Conservation (phyloP, 64 coral and sea anemone species). For the Montipora cactus region DNA sequence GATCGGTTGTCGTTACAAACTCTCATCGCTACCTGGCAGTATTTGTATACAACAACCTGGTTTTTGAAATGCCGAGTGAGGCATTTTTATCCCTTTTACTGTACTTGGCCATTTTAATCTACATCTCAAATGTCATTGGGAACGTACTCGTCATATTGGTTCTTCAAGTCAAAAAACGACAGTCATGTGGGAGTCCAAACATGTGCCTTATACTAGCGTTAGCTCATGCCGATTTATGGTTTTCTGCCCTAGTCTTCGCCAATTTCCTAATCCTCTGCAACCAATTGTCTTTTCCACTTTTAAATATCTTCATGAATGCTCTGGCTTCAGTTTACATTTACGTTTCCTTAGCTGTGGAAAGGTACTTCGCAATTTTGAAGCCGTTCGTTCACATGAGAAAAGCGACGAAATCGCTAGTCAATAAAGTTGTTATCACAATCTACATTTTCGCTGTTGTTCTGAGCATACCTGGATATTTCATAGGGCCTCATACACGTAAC, state of each 20-base stretch:
- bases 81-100: background rate
- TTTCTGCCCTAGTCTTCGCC: background rate
- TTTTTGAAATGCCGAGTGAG: background rate
- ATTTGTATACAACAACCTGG: background rate
- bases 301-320: background rate
- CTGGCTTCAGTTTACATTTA: constrained; percentile 27
- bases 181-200: background rate
- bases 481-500: background rate
- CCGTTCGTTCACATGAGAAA: constrained; percentile 55
- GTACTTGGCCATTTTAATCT: background rate
- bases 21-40: too few relatives aligned
- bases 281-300: background rate
- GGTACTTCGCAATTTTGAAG: constrained; percentile 62
- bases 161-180: background rate
- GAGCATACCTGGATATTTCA: background rate
- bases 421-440: background rate
- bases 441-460: constrained; percentile 3
- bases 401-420: background rate
- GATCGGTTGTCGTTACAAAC: background rate
- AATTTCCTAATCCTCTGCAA: background rate
- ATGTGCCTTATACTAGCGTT: background rate
- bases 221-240: constrained; percentile 7
- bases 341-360: constrained; percentile 44
- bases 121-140: constrained; percentile 6
- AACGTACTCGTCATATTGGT: constrained; percentile 31